Conservation (phyloP, 2,113 vertebrate species). For the Cinclus mexicanus region DNA sequence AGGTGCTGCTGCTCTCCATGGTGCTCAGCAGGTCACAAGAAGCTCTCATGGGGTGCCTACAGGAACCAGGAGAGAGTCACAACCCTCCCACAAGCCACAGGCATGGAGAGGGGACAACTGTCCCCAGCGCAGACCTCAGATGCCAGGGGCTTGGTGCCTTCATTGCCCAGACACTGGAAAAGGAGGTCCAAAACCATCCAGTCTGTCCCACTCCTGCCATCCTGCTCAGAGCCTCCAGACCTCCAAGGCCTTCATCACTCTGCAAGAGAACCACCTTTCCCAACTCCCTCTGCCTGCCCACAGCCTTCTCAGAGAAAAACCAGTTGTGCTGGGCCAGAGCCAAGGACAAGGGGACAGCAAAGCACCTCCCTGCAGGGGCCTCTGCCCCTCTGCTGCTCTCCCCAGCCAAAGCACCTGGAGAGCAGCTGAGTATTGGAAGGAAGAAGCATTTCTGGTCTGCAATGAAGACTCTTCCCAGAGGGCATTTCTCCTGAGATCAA, state of each 20-base stretch:
- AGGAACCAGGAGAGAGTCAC: background rate
- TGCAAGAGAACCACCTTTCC: background rate
- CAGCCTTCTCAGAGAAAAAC: background rate
- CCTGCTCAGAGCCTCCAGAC: slow-evolving; percentile 33
- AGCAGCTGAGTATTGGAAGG: background rate
- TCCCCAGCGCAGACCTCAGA: background rate
- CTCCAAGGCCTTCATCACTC: slow-evolving; percentile 14
- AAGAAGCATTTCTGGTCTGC: background rate
- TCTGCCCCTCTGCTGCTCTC: background rate
- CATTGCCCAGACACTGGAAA: background rate
- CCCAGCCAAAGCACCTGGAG: background rate
- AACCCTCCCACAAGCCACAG: background rate
- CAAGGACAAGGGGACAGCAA: background rate
- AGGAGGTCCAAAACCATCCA: background rate
- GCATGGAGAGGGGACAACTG: background rate
- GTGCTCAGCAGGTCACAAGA: background rate
- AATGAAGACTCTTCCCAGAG: background rate
- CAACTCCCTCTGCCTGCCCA: background rate
- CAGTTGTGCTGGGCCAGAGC: background rate
- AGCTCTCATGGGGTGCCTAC: background rate
- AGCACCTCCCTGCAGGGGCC: background rate
- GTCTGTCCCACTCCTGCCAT: background rate
- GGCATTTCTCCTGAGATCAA: background rate
- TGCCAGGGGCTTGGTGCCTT: background rate
- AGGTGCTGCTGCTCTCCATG: background rate